Base-by-base conservation (phyloP, 2,113 vertebrate genomes). In the Nestor notabilis region DNA sequence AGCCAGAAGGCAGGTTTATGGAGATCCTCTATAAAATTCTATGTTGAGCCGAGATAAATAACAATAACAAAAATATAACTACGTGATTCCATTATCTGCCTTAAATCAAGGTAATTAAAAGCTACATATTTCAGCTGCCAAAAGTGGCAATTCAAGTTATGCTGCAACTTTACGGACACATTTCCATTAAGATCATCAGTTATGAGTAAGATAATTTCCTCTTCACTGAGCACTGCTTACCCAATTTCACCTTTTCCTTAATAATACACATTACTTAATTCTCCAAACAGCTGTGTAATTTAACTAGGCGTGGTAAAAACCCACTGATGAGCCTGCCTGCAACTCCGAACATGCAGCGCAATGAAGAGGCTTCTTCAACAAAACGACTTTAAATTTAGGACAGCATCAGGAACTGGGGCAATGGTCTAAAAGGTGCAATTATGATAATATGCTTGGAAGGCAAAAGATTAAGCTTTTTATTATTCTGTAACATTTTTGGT, bases 381-480 rank as follows among this genome's bases (percentile, higher is more conserved):
- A 79, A 79, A 60, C 3, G 3, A 28, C 89, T 52, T 71, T 71
- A 68, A 17, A 72, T 70, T 70, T 70, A 83, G 69, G 72, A 37
- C 52, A 82, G 77, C 52, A 17, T 28, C 8, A 43, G 88, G 46
- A 69, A 50, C 16, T n/a, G 50, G 74, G 81, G 33, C 88, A 86
- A 41, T 0, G 28, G 43, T 77, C 71, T 92, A 23, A 29, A 76
- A 68, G 72, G 25, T 23, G 17, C 77, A 77, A 77, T 94, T 96
- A 68, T 13, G 8, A 11, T 19, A 76, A 75, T 64, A 47, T 29
- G 63, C 64, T 28, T 55, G 46, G 69, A 74, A 84, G 63, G 61
- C 43, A 70, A 83, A 88, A 70, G 71, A 83, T 52, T 21, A 75
- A 74, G 43, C 11, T n/a, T 96, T 97, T 98, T 77, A 90, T 96